Conservation (phyloP, 2,888 invertebrate genomes). For the Marronus borbonicus region DNA sequence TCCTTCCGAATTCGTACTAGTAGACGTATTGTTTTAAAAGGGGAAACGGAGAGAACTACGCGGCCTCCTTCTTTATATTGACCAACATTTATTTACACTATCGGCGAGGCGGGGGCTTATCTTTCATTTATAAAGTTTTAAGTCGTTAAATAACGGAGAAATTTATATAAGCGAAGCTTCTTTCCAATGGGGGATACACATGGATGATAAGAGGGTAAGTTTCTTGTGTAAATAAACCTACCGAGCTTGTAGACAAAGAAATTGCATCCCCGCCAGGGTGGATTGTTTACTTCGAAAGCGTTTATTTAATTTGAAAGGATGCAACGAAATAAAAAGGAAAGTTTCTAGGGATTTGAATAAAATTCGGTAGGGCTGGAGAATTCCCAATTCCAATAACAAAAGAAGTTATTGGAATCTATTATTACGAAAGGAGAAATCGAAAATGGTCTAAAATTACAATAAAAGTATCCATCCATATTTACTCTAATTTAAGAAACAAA, state of each 20-base stretch:
- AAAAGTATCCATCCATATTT: too few species aligned
- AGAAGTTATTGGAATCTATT: conserved; percentile 4
- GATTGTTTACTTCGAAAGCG: conserved; percentile 25
- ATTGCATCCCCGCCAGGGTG: conserved; percentile 21
- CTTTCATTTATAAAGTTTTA: conserved; percentile 44
- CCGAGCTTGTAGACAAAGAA: conserved; percentile 32
- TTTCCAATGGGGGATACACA: conserved; percentile 22
- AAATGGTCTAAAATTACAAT: too few species aligned
- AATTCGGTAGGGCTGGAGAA: neutral
- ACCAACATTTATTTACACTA: conserved; percentile 40
- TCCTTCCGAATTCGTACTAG: conserved; percentile 7
- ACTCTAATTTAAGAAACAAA: too few species aligned
- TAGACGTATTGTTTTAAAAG: conserved; percentile 41
- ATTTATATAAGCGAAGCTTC: conserved; percentile 37
- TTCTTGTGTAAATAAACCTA: conserved; percentile 33
- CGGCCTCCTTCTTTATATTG: conserved; percentile 22
- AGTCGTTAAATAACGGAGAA: conserved; percentile 43
- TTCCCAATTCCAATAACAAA: neutral
- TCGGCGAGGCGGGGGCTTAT: conserved; percentile 26
- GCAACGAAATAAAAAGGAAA: conserved; percentile 11
- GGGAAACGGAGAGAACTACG: neutral
- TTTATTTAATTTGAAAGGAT: conserved; percentile 39
- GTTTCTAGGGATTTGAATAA: conserved; percentile 11
- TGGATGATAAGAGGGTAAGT: conserved; percentile 31
- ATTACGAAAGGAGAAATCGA: too few species aligned